These are phyloP conservation scores for Diaphora mendica DNA, from an alignment of 2,888 invertebrate species.

Conservation along the genomic window DNA sequence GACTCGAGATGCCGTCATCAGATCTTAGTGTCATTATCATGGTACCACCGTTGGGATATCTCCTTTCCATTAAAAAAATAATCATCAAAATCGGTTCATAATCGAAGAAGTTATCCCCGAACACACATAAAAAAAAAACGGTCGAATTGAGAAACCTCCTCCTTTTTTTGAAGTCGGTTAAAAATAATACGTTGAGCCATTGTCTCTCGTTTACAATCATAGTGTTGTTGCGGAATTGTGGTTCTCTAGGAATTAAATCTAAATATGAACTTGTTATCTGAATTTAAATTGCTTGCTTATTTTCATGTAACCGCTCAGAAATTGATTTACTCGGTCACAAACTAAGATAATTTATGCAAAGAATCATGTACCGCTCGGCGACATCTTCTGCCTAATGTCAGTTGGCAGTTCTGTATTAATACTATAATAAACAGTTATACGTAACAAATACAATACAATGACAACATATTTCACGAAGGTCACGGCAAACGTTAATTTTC, in stretches of 20 bases:
- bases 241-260: constrained; percentile 35
- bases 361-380: constrained; percentile 79
- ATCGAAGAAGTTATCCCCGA: too few relatives aligned
- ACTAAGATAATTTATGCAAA: constrained; percentile 78
- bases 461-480: constrained; percentile 67
- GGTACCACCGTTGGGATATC: too few relatives aligned
- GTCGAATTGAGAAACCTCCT: too few relatives aligned
- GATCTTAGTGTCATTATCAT: too few relatives aligned
- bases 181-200: too few relatives aligned
- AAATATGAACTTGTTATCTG: constrained; percentile 40
- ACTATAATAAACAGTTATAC: constrained; percentile 68
- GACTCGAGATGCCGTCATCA: too few relatives aligned
- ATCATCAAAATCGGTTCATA: too few relatives aligned
- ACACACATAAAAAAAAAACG: too few relatives aligned
- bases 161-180: too few relatives aligned
- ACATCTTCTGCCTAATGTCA: constrained; percentile 70
- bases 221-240: constrained; percentile 5
- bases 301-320: constrained; percentile 53
- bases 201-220: constrained; percentile 17
- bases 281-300: constrained; percentile 55
- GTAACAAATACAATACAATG: constrained; percentile 56
- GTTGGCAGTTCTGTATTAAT: constrained; percentile 65
- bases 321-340: constrained; percentile 64
- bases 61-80: too few relatives aligned
- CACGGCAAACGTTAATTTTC: constrained; percentile 78